Conservation (phyloP, 2,797 vertebrate species). For the Schizopygopsis malacanthus region DNA sequence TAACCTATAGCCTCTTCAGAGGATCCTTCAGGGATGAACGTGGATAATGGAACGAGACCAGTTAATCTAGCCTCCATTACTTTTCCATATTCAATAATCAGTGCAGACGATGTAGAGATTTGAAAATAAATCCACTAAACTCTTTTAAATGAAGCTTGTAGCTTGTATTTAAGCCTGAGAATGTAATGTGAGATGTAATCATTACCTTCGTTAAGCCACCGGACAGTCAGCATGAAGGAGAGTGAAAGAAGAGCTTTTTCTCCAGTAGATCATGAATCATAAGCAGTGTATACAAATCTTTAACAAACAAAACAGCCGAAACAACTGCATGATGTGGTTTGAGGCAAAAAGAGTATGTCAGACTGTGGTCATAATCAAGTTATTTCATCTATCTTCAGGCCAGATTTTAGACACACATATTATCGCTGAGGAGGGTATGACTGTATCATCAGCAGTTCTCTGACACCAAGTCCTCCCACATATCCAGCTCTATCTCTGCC, state of each 20-base stretch:
- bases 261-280: conserved; percentile 27
- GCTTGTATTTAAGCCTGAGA: conserved; percentile 45
- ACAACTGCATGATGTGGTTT: conserved; percentile 7
- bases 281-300: neutral
- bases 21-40: conserved; percentile 30
- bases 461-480: neutral
- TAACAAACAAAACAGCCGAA: conserved; percentile 12
- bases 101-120: conserved; percentile 38
- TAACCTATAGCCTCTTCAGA: conserved; percentile 13
- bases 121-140: conserved; percentile 37
- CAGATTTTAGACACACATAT: conserved; percentile 22
- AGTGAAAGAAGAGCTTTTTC: conserved; percentile 5
- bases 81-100: conserved; percentile 41
- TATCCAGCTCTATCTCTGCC: conserved; percentile 9
- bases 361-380: neutral
- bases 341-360: conserved; percentile 1
- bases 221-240: neutral
- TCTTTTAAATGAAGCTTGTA: conserved; percentile 44
- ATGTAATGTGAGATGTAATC: conserved; percentile 49
- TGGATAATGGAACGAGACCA: conserved; percentile 30
- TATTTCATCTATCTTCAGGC: conserved; percentile 20
- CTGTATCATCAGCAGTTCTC: conserved; percentile 33
- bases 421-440: conserved; percentile 27
- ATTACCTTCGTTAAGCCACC: conserved; percentile 13
- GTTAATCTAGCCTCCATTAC: conserved; percentile 26